phyloP scores from a whole-genome alignment of 2,113 vertebrate species.

The Heterochromis multidens region DNA sequence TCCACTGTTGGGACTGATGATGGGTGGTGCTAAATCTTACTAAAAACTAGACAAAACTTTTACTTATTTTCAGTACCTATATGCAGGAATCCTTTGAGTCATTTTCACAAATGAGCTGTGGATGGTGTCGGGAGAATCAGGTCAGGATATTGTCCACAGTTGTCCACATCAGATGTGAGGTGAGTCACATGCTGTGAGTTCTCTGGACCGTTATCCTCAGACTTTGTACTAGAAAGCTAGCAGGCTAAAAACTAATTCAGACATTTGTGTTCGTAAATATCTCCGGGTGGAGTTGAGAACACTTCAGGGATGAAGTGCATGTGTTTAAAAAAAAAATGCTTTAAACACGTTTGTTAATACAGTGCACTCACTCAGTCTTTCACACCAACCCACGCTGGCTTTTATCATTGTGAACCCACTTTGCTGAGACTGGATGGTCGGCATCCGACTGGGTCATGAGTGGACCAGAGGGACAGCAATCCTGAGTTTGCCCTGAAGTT shows the following conservation, averaged over 20 bases:
- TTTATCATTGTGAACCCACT: background rate
- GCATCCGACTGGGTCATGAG: background rate
- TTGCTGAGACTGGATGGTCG: background rate
- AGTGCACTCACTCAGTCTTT: background rate
- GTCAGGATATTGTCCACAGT: fast-evolving
- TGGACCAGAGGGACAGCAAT: conserved; percentile 8
- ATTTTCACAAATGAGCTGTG: background rate
- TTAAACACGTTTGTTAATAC: background rate
- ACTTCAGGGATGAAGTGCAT: background rate
- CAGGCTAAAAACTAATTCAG: background rate
- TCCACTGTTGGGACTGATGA: background rate
- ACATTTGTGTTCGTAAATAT: fast-evolving
- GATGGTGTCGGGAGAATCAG: background rate
- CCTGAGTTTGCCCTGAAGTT: conserved; percentile 23
- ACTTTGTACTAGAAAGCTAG: background rate
- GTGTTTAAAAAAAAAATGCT: background rate
- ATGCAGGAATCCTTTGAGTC: background rate
- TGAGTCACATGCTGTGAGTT: background rate
- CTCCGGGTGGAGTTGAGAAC: fast-evolving
- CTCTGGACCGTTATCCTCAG: background rate
- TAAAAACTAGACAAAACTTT: background rate
- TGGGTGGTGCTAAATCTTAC: fast-evolving
- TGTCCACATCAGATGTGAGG: background rate
- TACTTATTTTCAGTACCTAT: background rate
- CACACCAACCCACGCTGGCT: background rate